Evolutionary conservation across 2,113 vertebrate species (phyloP).

Genomic region (Connochaetes taurinus): DNA sequence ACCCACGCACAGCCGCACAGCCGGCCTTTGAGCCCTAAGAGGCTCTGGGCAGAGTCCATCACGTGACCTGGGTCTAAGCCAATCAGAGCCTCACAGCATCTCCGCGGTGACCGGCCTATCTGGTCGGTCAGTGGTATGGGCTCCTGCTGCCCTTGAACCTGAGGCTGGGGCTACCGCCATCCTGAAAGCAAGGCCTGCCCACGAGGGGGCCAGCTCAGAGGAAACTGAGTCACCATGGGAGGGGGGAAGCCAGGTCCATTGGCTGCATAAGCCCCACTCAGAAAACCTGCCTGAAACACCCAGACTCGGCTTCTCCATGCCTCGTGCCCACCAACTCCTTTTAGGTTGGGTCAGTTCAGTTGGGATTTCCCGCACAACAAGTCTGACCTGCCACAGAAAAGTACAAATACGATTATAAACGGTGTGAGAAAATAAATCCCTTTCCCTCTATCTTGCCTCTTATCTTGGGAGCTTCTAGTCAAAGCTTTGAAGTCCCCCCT

Average conservation of each 20-base stretch:
- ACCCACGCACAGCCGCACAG: rapidly evolving
- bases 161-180: too few species aligned
- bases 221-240: neutral
- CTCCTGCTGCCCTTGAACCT: neutral
- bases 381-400: neutral
- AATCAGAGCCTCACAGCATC: neutral
- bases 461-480: neutral
- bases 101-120: rapidly evolving
- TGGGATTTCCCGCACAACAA: neutral
- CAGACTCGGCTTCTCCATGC: rapidly evolving
- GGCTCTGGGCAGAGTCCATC: rapidly evolving
- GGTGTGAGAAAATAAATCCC: neutral
- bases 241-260: rapidly evolving
- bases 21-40: neutral
- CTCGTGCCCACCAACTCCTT: rapidly evolving
- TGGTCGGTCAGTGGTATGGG: rapidly evolving
- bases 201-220: rapidly evolving
- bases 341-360: neutral
- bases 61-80: neutral
- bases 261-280: neutral
- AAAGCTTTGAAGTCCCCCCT: rapidly evolving
- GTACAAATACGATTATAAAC: neutral
- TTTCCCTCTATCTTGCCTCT: neutral
- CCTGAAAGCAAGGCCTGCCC: neutral
- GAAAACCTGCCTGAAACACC: neutral